Base-by-base conservation (phyloP, 1,140 invertebrate species). In the Nasonia giraulti region DNA sequence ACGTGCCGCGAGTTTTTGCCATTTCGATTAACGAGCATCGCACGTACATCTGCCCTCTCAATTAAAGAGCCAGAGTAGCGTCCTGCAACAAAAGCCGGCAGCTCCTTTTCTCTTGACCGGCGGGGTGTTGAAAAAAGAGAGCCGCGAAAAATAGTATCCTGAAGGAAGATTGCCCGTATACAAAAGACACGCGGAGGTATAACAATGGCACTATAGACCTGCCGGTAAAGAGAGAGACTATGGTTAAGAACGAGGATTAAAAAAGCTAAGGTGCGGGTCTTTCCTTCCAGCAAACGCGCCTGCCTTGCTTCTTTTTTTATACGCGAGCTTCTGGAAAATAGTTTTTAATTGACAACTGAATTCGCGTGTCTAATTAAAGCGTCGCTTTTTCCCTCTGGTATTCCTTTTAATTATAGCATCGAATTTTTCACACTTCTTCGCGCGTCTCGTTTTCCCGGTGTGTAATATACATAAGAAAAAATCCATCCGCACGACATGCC, bases 291-390 rank as follows among this genome's bases (percentile, higher is more conserved):
- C 40, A 11, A 7, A 44, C 40, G 40, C 40, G 40, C 40, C 40
- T 37, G 68, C 17, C 47, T 80, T 74, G 12, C 20, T 27, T 40
- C 66, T 6, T 68, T 40, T 75, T 6, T 68, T 68, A 5, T 5
- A 20, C 14, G 66, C 14, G 66, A 73, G 23, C 27, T 47, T 69
- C 27, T 33, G 23, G 55, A 20, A 50, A 79, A 73, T 50, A 79
- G 10, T 68, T 77, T 44, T 83, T 77, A 80, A 80, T 44, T 31
- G 69, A 44, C 40, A 44, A 11, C 40, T 5, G 40, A 44, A 44
- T 37, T 3, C 33, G 5, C 33, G 4, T 2, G 27, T 27, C 1
- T 27, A 27, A 27, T 27, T 27, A 1, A 27, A 27, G 27, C 27
- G 1, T 27, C 27, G 27, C 27, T 27, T 27, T 1, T 27, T 27